phyloP scores from a whole-genome alignment of 2,888 invertebrate species.

The Resseliella maxima region DNA sequence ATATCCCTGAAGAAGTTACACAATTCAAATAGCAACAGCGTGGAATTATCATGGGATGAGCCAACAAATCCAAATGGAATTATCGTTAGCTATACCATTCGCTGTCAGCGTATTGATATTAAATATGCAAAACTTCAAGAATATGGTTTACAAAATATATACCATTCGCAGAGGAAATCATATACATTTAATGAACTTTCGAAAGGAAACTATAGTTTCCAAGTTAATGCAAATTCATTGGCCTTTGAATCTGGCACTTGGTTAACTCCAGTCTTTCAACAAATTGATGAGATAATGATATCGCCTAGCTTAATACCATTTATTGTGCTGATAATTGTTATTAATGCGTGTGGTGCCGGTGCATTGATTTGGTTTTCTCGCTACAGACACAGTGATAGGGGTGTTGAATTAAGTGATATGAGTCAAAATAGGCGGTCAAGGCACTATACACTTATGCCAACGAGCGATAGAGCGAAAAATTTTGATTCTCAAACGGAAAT shows the following conservation, averaged over 20 bases:
- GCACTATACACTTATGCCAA: no score
- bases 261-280: conserved; percentile 71
- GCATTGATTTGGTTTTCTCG: conserved; percentile 66
- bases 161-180: conserved; percentile 66
- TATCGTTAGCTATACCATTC: conserved; percentile 85
- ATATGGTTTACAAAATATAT: conserved; percentile 76
- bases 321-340: not conserved
- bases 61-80: conserved; percentile 89
- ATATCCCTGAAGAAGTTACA: conserved; percentile 66
- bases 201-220: conserved; percentile 84
- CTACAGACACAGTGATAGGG: no score
- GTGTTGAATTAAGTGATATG: no score
- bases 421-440: no score
- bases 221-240: conserved; percentile 81
- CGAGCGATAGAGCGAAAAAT: no score
- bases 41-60: conserved; percentile 82
- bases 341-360: conserved; percentile 61
- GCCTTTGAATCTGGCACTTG: conserved; percentile 76
- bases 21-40: conserved; percentile 68
- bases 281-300: conserved; percentile 70
- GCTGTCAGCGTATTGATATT: conserved; percentile 76
- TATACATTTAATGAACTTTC: conserved; percentile 65
- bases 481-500: no score
- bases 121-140: conserved; percentile 70
- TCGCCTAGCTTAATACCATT: not conserved